These are phyloP conservation scores for Drosophila limbata DNA, from an alignment of 2,888 invertebrate genomes.

Conservation along the genomic window DNA sequence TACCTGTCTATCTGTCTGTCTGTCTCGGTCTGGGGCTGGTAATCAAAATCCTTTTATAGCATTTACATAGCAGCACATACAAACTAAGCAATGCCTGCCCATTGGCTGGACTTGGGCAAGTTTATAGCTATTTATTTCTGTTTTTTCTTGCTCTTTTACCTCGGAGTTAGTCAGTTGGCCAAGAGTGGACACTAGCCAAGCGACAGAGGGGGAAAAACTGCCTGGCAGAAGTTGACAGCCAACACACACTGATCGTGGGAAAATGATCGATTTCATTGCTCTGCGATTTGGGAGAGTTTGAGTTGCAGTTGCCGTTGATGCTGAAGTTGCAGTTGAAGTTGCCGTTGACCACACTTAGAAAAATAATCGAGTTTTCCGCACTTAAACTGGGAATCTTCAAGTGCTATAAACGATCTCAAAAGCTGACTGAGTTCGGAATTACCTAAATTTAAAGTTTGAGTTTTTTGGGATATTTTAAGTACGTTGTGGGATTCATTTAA, in stretches of 20 bases:
- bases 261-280: conserved; percentile 84
- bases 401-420: no score
- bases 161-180: conserved; percentile 22
- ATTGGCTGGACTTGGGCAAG: conserved; percentile 36
- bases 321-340: no score
- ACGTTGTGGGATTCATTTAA: no score
- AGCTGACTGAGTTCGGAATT: no score
- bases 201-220: not conserved
- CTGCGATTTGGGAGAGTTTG: conserved; percentile 65
- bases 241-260: conserved; percentile 83
- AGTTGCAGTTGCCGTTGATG: conserved; percentile 20
- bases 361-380: no score
- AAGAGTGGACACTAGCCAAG: conserved; percentile 43
- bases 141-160: not conserved
- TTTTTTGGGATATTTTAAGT: no score
- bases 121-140: conserved; percentile 42
- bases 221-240: conserved; percentile 55
- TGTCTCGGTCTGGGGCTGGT: conserved; percentile 52
- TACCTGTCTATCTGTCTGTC: conserved; percentile 18
- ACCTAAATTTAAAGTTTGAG: no score
- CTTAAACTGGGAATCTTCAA: no score
- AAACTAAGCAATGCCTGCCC: conserved; percentile 74
- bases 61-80: conserved; percentile 81
- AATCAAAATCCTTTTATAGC: conserved; percentile 81
- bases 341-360: no score